Conservation (phyloP, 1,140 invertebrate genomes). For the Drosophila murphyi region DNA sequence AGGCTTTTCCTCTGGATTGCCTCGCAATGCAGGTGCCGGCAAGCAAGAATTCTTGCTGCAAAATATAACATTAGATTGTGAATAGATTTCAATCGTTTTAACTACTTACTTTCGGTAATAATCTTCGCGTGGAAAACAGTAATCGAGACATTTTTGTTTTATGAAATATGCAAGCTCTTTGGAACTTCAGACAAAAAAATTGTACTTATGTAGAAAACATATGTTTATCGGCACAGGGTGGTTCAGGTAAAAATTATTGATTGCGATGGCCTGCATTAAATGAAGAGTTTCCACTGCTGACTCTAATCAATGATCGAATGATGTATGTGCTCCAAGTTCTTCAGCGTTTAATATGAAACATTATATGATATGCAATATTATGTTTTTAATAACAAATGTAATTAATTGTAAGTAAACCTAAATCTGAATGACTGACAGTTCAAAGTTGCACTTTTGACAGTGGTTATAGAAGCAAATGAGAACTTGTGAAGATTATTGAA, state of each 20-base stretch:
- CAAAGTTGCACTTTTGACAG: neutral
- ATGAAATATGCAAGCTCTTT: conserved; percentile 20
- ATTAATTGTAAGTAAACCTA: too few species aligned
- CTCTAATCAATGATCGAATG: neutral
- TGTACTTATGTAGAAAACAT: conserved; percentile 32
- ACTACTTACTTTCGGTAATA: conserved; percentile 59
- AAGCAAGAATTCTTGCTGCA: conserved; percentile 64
- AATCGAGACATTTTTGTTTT: conserved; percentile 60
- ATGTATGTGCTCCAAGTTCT: neutral
- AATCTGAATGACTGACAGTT: neutral
- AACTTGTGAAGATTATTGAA: neutral
- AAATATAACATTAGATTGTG: neutral
- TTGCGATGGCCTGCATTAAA: neutral
- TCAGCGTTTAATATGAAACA: neutral
- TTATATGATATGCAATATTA: neutral
- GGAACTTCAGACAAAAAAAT: conserved; percentile 32
- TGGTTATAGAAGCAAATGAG: neutral
- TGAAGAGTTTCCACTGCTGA: conserved; percentile 6
- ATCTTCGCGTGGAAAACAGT: conserved; percentile 59
- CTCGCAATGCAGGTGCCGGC: conserved; percentile 59
- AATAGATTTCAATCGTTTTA: neutral
- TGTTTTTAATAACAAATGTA: neutral
- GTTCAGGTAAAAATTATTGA: neutral
- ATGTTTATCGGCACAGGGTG: conserved; percentile 43
- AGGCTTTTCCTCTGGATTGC: conserved; percentile 85